Percentiles rank a stretch among this genome's conserved stretches.
phyloP scores from a whole-genome alignment of 2,888 invertebrate genomes.

The Idaea biselata region DNA sequence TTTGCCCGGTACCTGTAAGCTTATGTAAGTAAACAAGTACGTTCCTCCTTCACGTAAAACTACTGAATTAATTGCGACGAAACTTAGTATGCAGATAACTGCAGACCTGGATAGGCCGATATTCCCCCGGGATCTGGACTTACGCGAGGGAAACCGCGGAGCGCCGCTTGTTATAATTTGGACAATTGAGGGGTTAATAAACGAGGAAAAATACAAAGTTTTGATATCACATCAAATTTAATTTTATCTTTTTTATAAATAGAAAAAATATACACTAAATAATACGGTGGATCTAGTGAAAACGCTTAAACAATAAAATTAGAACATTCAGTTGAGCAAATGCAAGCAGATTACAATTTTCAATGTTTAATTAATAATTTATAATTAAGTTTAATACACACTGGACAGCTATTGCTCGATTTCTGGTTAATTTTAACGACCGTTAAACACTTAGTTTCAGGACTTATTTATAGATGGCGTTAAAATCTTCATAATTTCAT shows the following conservation, averaged over 20 bases:
- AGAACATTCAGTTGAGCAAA: constrained; percentile 66
- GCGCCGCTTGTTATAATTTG: no score
- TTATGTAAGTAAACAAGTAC: no score
- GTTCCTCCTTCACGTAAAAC: no score
- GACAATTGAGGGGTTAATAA: not conserved
- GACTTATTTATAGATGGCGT: no score
- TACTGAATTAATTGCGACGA: no score
- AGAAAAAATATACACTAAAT: constrained; percentile 62
- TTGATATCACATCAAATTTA: constrained; percentile 72
- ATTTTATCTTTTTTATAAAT: constrained; percentile 67
- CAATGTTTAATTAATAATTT: constrained; percentile 14
- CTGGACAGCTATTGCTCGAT: not conserved
- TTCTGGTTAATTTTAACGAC: no score
- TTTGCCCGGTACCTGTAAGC: no score
- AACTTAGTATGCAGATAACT: no score
- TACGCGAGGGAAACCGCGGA: not conserved
- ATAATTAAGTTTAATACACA: constrained; percentile 14
- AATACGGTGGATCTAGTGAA: constrained; percentile 63
- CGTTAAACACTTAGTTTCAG: no score
- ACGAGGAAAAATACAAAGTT: constrained; percentile 46
- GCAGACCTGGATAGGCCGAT: no score
- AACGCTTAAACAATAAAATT: constrained; percentile 42
- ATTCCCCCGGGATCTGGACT: no score
- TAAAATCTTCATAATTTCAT: not conserved
- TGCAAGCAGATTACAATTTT: constrained; percentile 55